These are phyloP conservation scores for Drosophila stalkeri DNA, from an alignment of 2,888 invertebrate genomes.

Conservation along the genomic window DNA sequence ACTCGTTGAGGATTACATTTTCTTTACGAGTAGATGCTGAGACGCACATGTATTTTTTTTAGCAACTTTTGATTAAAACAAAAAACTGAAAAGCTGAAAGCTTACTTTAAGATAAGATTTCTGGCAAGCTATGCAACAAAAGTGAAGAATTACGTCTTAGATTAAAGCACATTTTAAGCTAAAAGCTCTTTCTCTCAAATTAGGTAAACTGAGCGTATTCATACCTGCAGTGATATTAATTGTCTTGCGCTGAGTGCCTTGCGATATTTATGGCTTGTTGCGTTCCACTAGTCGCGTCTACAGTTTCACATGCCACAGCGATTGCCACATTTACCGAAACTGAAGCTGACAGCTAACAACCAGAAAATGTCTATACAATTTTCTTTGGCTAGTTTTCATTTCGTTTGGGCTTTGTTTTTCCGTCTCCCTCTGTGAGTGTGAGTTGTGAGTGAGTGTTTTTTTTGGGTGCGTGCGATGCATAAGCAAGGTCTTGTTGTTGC, in stretches of 20 bases:
- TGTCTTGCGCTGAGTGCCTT: neutral
- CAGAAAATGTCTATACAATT: constrained; percentile 63
- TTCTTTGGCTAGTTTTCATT: constrained; percentile 58
- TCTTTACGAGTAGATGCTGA: no score
- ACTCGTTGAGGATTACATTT: no score
- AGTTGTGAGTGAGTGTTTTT: constrained; percentile 16
- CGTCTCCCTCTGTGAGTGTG: constrained; percentile 1
- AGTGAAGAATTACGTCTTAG: neutral
- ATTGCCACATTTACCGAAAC: constrained; percentile 46
- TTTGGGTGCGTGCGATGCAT: constrained; percentile 71
- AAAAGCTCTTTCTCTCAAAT: neutral
- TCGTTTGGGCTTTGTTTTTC: constrained; percentile 22
- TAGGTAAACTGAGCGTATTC: neutral
- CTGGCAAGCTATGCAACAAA: neutral
- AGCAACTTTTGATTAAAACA: no score
- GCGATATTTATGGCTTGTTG: constrained; percentile 8
- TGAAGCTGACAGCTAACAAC: constrained; percentile 59
- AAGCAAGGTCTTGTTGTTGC: constrained; percentile 49
- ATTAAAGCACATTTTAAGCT: neutral
- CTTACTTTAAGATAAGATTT: neutral
- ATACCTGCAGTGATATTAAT: neutral
- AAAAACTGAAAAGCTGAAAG: neutral
- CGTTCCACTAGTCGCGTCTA: constrained; percentile 1
- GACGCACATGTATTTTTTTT: no score
- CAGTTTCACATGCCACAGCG: constrained; percentile 32